Percentiles rank a stretch among this genome's conserved stretches.
Evolutionary conservation across 2,888 invertebrate genomes (phyloP).

Genomic region (Corbicula japonica): DNA sequence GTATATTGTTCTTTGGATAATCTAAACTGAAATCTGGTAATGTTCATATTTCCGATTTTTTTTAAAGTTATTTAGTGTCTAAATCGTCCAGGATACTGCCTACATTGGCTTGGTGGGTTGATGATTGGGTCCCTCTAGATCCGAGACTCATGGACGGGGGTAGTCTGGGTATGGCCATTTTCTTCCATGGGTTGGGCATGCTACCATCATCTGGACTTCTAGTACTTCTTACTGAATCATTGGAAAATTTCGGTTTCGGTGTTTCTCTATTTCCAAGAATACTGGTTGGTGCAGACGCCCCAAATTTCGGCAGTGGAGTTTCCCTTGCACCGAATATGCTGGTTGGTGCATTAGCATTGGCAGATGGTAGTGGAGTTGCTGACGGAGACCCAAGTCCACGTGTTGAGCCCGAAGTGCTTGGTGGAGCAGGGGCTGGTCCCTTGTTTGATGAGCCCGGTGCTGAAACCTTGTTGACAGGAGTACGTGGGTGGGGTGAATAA

Average conservation of each 20-base stretch:
- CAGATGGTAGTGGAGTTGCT: slow-evolving; percentile 22
- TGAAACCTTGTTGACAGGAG: background rate
- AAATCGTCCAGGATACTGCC: slow-evolving; percentile 7
- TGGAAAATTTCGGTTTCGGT: slow-evolving; percentile 24
- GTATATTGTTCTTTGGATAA: too few relatives aligned
- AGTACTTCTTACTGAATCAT: background rate
- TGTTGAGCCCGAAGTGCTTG: background rate
- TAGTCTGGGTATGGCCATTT: slow-evolving; percentile 17
- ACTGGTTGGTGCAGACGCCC: slow-evolving; percentile 21
- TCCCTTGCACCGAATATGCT: slow-evolving; percentile 41
- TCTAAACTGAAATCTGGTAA: too few relatives aligned
- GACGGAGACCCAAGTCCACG: background rate
- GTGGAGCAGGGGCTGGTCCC: background rate
- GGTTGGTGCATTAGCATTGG: slow-evolving; percentile 28
- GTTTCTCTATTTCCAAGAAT: slow-evolving; percentile 18
- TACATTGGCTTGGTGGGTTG: background rate
- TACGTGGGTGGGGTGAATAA: slow-evolving; percentile 19
- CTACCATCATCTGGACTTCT: background rate
- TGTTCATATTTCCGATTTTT: too few relatives aligned
- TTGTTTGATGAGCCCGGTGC: slow-evolving; percentile 5
- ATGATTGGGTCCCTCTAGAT: background rate
- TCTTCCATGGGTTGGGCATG: background rate
- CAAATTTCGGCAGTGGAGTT: slow-evolving; percentile 31
- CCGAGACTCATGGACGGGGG: slow-evolving; percentile 19
- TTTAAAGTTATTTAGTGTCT: slow-evolving; percentile 13